Conservation (phyloP, 2,797 vertebrate genomes). For the Sebastes variabilis region DNA sequence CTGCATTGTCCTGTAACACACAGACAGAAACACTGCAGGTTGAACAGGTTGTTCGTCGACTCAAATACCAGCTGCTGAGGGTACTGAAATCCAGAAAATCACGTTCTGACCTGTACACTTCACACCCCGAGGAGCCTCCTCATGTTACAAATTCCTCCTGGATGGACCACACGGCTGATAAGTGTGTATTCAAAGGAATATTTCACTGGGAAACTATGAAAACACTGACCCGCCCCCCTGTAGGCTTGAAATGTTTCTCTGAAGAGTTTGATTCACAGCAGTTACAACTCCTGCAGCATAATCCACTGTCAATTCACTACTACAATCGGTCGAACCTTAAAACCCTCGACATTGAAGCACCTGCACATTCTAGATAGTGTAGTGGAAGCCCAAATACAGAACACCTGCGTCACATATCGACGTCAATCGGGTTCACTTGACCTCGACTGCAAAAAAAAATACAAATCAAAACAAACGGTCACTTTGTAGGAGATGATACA, state of each 20-base stretch:
- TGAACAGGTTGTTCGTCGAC: not conserved
- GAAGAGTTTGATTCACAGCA: not conserved
- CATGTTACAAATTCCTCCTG: slow-evolving; percentile 12
- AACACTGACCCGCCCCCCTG: not conserved
- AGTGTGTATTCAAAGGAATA: not conserved
- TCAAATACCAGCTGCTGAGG: not conserved
- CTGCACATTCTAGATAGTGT: not conserved
- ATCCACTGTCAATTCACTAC: not conserved
- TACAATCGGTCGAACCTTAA: not conserved
- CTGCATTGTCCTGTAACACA: not conserved
- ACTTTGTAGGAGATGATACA: not conserved
- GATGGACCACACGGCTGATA: not conserved
- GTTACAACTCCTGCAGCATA: not conserved
- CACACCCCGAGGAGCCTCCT: slow-evolving; percentile 8
- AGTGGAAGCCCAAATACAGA: not conserved
- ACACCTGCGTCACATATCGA: not conserved
- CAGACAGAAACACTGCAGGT: not conserved
- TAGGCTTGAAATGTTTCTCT: not conserved
- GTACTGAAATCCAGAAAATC: slow-evolving; percentile 8
- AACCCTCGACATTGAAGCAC: not conserved
- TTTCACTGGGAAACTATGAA: not conserved
- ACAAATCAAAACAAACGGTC: not conserved
- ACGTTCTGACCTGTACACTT: slow-evolving; percentile 22
- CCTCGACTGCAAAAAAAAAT: not conserved
- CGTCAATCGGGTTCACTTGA: not conserved